phyloP scores from a whole-genome alignment of 2,888 invertebrate species.

The Cerceris rybyensis region DNA sequence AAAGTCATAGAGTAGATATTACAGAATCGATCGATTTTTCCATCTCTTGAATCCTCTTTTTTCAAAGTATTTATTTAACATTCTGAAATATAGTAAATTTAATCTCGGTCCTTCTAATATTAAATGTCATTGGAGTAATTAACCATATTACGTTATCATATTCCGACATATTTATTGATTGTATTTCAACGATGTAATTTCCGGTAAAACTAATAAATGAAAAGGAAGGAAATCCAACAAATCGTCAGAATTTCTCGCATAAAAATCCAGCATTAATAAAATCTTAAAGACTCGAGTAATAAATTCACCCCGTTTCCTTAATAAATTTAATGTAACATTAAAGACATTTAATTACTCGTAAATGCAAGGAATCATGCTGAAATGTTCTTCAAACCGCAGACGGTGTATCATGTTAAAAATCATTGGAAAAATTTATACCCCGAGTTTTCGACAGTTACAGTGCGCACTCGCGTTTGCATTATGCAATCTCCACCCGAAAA shows the following conservation, averaged over 20 bases:
- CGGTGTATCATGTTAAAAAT: conserved; percentile 23
- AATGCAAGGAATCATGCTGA: conserved; percentile 5
- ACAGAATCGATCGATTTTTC: too few species aligned
- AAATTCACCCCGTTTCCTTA: conserved; percentile 47
- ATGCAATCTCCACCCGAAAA: conserved; percentile 18
- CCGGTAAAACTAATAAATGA: not conserved
- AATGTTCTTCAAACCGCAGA: not conserved
- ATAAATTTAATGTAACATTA: conserved; percentile 47
- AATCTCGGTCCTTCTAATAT: too few species aligned
- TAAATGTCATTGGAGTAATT: not conserved
- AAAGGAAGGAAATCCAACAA: not conserved
- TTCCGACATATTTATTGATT: not conserved
- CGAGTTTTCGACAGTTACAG: conserved; percentile 12
- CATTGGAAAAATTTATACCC: conserved; percentile 19
- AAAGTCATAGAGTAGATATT: too few species aligned
- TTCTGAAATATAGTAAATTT: too few species aligned
- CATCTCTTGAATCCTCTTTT: too few species aligned
- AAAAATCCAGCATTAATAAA: conserved; percentile 21
- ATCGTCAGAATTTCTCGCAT: conserved; percentile 4
- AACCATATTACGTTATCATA: not conserved
- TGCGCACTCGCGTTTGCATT: conserved; percentile 8
- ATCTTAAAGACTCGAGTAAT: conserved; percentile 12
- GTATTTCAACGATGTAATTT: not conserved
- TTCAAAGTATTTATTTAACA: too few species aligned
- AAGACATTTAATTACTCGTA: conserved; percentile 53